phyloP scores from a whole-genome alignment of 2,113 vertebrate genomes.

The Peucedramus taeniatus region DNA sequence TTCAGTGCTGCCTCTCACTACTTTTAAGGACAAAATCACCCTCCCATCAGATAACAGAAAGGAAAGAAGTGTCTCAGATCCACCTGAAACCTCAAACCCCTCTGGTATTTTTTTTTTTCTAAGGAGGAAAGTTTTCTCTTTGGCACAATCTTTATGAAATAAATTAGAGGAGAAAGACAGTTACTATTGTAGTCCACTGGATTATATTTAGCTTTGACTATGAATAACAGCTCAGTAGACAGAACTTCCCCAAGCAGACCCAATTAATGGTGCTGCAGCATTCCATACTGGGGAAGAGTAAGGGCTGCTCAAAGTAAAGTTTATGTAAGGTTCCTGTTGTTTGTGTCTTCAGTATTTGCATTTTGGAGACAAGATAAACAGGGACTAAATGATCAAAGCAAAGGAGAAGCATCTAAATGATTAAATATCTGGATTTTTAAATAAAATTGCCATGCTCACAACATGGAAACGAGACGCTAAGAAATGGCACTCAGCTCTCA shows the following conservation, averaged over 20 bases:
- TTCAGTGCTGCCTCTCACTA: background rate
- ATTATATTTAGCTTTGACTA: constrained; percentile 52
- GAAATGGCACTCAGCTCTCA: background rate
- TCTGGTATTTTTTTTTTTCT: background rate
- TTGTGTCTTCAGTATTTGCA: background rate
- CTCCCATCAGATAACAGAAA: background rate
- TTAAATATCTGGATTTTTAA: background rate
- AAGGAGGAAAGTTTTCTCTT: background rate
- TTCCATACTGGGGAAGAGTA: background rate
- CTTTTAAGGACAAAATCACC: background rate
- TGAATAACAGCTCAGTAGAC: constrained; percentile 31
- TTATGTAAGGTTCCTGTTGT: background rate
- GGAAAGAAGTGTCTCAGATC: background rate
- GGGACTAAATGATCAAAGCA: background rate
- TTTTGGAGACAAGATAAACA: background rate
- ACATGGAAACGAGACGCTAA: background rate
- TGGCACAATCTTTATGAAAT: background rate
- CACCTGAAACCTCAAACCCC: background rate
- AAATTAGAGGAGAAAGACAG: constrained; percentile 8
- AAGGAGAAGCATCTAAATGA: background rate
- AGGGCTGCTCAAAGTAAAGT: background rate
- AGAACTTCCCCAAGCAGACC: constrained; percentile 24
- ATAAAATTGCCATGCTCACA: background rate
- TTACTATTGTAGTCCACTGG: background rate
- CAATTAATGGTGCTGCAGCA: background rate